Evolutionary conservation across 2,797 vertebrate species (phyloP), one percentile per base, ranked within the genome.

Genomic region (Champsocephalus esox): DNA sequence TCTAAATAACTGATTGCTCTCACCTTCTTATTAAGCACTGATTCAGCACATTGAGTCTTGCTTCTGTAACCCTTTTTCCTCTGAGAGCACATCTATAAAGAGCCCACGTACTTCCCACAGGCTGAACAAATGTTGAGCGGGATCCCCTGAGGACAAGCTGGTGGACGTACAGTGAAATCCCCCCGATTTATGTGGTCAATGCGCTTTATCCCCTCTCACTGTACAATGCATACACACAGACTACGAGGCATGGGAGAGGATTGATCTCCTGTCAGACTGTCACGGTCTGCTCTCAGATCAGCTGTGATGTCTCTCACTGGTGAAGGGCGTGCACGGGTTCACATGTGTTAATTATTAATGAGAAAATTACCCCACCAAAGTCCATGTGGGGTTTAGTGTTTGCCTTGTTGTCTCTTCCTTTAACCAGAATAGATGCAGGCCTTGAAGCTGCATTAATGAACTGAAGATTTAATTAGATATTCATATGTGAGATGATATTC

Each of bases 301-400:
- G 65, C 70, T 73, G 75, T 77, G 75, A 82, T 86, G 73, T 28
- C 79, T 88, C 77, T 77, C 70, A 54, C 3, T 5, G 72, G 72
- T 71, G 66, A 80, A 38, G 84, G 85, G 82, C 79, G 80, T 78
- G 87, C 88, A 87, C 78, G 82, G 86, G 79, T 80, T 91, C 75
- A 86, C 70, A 88, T 79, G 44, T 56, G 83, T 91, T 78, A 77
- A 91, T 91, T 87, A 92, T 93, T 90, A 76, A 92, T 90, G 88
- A 84, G 88, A 81, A 90, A 87, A 88, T 84, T 78, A 85, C 79
- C 85, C 80, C 73, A 56, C 75, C 51, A 60, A 66, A 84, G 88
- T 91, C 83, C 83, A 58, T 79, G 80, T 82, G 90, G 87, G 80
- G 85, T 82, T 88, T 91, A 66, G 73, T 85, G 83, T 89, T 85